Base-by-base conservation (phyloP, 2,888 invertebrate species). In the Lapara coniferarum region DNA sequence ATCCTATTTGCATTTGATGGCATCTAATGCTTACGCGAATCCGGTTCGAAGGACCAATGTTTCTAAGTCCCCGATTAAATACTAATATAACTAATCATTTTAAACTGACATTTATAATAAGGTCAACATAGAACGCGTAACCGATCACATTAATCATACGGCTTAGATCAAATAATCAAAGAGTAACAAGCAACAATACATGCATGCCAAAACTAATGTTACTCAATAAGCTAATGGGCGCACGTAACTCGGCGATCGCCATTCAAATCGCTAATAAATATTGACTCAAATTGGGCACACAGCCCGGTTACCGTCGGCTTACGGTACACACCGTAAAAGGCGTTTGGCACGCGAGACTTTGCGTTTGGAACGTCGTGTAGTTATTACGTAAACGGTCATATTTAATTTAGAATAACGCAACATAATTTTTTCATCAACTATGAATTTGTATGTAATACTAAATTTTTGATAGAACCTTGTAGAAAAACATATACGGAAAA, bases 181-280 rank as follows among this genome's bases (percentile, higher is more conserved):
- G 19, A 19, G 16, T 37, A 37, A 37, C 37, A 7, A 19, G 49
- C 63, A 46, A 63, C 63, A 46, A 49, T 63, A 12, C 46, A 46
- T 13, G 49, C 63, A 19, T 46, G 49, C 63, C 63, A 19, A 49
- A 49, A 63, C 16, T 13, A 19, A 13, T 49, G 49, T 63, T 63
- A 63, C 49, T 19, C 63, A 63, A 63, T 57, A 57, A 14, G 4
- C 57, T 63, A 63, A 63, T 19, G 16, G 63, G 13, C 13, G 19
- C 19, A 49, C 63, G 63, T 63, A 63, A 46, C 63, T 19, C 19
- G 19, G 30, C 14, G 57, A 14, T 58, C 7, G 13, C 49, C 49
- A 25, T 49, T 49, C 49, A 46, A 46, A 63, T 63, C 63, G 12
- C 0, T 16, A 10, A 19, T 16, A 13, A 63, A 49, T 49, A 63